phyloP scores from a whole-genome alignment of 2,797 vertebrate species.

The Luscinia megarhynchos region DNA sequence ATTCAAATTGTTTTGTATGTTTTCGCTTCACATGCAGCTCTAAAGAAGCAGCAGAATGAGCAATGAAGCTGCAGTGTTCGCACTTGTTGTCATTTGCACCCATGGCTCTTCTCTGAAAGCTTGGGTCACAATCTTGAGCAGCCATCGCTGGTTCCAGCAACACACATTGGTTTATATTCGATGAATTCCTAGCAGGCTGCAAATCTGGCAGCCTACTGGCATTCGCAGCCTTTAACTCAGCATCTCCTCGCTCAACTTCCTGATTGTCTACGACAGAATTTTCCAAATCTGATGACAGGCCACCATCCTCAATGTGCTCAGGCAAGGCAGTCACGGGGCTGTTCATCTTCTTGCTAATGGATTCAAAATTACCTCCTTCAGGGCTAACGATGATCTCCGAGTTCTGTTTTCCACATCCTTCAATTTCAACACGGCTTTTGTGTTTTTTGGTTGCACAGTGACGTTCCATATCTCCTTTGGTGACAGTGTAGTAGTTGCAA shows the following conservation, averaged over 20 bases:
- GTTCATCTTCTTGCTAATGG: slow-evolving; percentile 38
- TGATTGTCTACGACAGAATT: slow-evolving; percentile 29
- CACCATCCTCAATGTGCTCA: slow-evolving; percentile 25
- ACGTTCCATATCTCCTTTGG: slow-evolving; percentile 99
- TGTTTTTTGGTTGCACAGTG: slow-evolving; percentile 98
- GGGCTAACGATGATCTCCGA: slow-evolving; percentile 73
- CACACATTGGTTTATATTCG: slow-evolving; percentile 8
- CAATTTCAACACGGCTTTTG: slow-evolving; percentile 83
- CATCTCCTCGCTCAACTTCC: slow-evolving; percentile 31
- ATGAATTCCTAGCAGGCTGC: not conserved
- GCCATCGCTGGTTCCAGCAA: slow-evolving; percentile 22
- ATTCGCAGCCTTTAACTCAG: slow-evolving; percentile 36
- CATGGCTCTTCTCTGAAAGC: slow-evolving; percentile 36
- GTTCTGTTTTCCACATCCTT: slow-evolving; percentile 71
- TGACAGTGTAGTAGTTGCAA: slow-evolving; percentile 97
- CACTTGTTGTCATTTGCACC: slow-evolving; percentile 78
- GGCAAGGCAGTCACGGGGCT: not conserved
- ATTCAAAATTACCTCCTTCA: slow-evolving; percentile 69
- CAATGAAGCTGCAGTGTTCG: slow-evolving; percentile 85
- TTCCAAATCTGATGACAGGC: slow-evolving; percentile 26
- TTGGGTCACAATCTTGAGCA: slow-evolving; percentile 17
- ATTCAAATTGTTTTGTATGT: slow-evolving; percentile 93
- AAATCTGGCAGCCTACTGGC: slow-evolving; percentile 15
- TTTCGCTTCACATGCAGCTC: slow-evolving; percentile 91
- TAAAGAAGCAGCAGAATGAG: slow-evolving; percentile 88